Evolutionary conservation across 2,888 invertebrate genomes (phyloP), one percentile per base, ranked within the genome.

Genomic region (Callyntrura sp.): DNA sequence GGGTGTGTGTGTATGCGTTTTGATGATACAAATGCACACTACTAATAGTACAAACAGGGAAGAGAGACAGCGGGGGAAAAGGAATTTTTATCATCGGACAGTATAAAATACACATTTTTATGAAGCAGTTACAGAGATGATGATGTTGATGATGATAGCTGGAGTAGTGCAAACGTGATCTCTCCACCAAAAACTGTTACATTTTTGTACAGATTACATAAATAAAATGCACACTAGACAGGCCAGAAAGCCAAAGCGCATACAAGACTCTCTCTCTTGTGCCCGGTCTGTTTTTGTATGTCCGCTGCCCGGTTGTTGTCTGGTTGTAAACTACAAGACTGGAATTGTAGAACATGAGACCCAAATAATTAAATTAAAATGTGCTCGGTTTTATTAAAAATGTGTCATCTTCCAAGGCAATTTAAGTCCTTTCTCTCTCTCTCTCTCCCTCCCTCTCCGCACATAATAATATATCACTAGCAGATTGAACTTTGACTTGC

Each of bases 401-500:
- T 14, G 57, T 57, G 51, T 35, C 35, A 35, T 35, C 35, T 35
- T 35, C 35, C 11, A 62, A 25, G 28, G 28, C 25, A 62, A 25
- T 62, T 25, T 12, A 23, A 62, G 25, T 12, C 35, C 35, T 60
- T 5, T 23, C 60, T 23, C 23, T 11, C 8, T 60, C 60, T 60
- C 20, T 17, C 9, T 51, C 9, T 51, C 51, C 9, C 51, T n/a
- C 1, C 51, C 20, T 65, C 4, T 25, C 11, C 25, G 25, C 62
- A 62, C 62, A 60, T 14, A 68, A 45, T 17, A 45, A 48, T 20
- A 73, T 73, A 48, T 73, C 9, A 20, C 20, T 0, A 73, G 20
- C 43, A 73, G 70, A 48, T 73, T 73, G 70, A 73, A 73, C 70
- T 48, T 73, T 73, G 70, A 73, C 70, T 73, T 73, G 43, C 6